Conservation (phyloP, 2,113 vertebrate species). For the Synchiropus splendidus region DNA sequence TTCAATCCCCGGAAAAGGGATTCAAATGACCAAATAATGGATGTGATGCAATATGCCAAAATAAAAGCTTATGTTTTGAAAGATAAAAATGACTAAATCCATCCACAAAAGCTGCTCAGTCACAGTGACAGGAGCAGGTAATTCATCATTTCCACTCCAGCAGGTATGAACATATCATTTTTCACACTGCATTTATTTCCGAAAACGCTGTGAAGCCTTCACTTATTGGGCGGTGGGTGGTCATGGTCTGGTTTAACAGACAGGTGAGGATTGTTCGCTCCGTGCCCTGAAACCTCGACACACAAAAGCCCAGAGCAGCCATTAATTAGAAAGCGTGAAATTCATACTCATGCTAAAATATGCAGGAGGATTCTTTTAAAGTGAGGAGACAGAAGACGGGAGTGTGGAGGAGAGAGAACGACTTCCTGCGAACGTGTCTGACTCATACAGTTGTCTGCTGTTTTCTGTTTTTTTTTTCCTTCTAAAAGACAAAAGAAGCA, state of each 20-base stretch:
- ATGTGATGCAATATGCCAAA: too few species aligned
- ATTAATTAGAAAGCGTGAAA: slow-evolving; percentile 45
- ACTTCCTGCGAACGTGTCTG: slow-evolving; percentile 3
- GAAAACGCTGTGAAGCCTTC: slow-evolving; percentile 1
- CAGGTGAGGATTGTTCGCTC: slow-evolving; percentile 1
- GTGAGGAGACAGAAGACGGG: slow-evolving; percentile 11
- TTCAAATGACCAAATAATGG: too few species aligned
- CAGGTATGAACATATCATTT: slow-evolving; percentile 1
- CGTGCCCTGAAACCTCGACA: slow-evolving; percentile 23
- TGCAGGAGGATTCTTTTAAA: slow-evolving; percentile 18
- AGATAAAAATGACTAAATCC: too few species aligned
- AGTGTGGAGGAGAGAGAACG: slow-evolving; percentile 1
- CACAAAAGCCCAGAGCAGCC: slow-evolving; percentile 21
- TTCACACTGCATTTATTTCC: slow-evolving; percentile 6
- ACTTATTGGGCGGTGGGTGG: slow-evolving; percentile 2
- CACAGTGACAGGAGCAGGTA: neutral
- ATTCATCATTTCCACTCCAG: slow-evolving; percentile 8
- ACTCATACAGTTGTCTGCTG: neutral
- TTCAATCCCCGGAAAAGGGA: too few species aligned
- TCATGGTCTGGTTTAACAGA: slow-evolving; percentile 17
- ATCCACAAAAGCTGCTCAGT: slow-evolving; percentile 1
- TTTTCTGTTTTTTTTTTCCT: neutral
- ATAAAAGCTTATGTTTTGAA: too few species aligned
- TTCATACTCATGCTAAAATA: slow-evolving; percentile 47
- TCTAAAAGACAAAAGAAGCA: slow-evolving; percentile 14